phyloP scores from a whole-genome alignment of 2,113 vertebrate species.

The Pelobates fuscus region DNA sequence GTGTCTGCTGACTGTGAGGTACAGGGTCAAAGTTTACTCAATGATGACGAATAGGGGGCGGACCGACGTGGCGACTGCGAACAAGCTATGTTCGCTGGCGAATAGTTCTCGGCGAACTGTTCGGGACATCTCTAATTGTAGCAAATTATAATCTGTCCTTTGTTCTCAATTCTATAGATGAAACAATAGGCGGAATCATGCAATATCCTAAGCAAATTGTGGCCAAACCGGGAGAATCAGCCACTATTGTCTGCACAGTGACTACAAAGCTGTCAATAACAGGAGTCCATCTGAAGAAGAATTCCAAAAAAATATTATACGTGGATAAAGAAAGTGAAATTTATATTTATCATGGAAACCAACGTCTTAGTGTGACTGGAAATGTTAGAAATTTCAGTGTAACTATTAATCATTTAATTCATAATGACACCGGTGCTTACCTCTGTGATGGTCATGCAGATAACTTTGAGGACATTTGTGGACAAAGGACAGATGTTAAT shows the following conservation, averaged over 20 bases:
- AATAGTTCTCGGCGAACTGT: too few relatives aligned
- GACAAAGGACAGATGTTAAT: not conserved
- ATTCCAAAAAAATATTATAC: not conserved
- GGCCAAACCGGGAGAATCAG: not conserved
- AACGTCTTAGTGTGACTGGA: not conserved
- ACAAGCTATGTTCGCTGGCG: too few relatives aligned
- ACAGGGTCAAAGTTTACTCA: too few relatives aligned
- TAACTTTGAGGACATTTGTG: not conserved
- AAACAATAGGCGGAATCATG: not conserved
- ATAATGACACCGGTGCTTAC: not conserved
- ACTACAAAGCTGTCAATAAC: not conserved
- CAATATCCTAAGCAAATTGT: not conserved
- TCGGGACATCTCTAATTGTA: too few relatives aligned
- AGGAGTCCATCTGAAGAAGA: not conserved
- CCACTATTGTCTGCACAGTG: not conserved
- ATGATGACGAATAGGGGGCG: too few relatives aligned
- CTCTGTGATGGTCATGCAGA: not conserved
- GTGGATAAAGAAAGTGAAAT: not conserved
- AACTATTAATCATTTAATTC: not conserved
- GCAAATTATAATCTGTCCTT: too few relatives aligned
- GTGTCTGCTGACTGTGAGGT: too few relatives aligned
- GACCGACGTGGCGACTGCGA: too few relatives aligned
- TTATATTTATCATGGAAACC: not conserved
- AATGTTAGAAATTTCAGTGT: not conserved
- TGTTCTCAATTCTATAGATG: not conserved